Evolutionary conservation across 2,888 invertebrate genomes (phyloP), one percentile per base, ranked within the genome.

Genomic region (Hoplodrina blanda): DNA sequence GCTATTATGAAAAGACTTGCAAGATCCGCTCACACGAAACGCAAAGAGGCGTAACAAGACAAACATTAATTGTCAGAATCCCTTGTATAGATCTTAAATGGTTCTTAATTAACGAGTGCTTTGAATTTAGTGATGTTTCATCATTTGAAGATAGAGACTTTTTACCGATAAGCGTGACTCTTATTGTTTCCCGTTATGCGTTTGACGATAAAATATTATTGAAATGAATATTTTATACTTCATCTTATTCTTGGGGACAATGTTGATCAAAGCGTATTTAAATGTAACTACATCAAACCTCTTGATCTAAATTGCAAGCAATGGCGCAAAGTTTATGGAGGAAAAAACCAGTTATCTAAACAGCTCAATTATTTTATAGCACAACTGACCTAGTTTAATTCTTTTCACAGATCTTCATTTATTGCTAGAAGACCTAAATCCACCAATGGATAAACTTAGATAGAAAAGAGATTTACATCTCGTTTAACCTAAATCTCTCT

Each of bases 31-130:
- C 81, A 64, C 77, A 80, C 70, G 76, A 62, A 55, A 62, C 10
- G 63, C 67, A 78, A 55, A 59, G 66, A 80, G 44, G 63, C 81
- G 70, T 76, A 55, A 61, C 80, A 62, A 64, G 61, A 55, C 46
- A 60, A 53, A 44, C 66, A 52, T 63, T 54, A 11, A 61, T 66
- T 41, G 60, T 63, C 15, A n/a, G 49, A 33, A 55, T 70, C 61
- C 53, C 46, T 68, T 57, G 55, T 44, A 30, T 54, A 55, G 46
- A 37, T 67, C 50, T 68, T 68, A 55, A 57, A 68, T 59, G 53
- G 2, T 46, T 68, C 50, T 64, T 79, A 74, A 68, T 68, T 74
- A 77, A 64, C 11, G 33, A 49, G 25, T 44, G 44, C 63, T 7
- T 59, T 65, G 57, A 19, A 52, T 62, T 62, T n/a, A 57, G 70